Evolutionary conservation across 2,888 invertebrate genomes (phyloP).

Genomic region (Cephus runcator): DNA sequence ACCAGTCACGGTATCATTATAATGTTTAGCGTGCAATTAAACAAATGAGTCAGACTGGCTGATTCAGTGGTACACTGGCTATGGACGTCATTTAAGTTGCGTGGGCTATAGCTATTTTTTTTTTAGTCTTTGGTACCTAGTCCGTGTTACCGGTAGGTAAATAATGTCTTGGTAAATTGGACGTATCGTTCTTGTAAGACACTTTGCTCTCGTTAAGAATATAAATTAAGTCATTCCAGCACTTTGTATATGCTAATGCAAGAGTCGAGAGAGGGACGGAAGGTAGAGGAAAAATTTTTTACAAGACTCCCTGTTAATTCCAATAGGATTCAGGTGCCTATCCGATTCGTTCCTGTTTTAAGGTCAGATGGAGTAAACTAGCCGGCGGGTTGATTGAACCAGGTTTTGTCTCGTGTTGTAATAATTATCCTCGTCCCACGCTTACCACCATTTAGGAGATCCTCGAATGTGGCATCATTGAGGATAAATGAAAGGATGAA

Average conservation of each 20-base stretch:
- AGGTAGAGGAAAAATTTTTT: neutral
- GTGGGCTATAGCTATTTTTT: neutral
- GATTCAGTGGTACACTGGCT: neutral
- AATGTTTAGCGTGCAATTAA: slow-evolving; percentile 35
- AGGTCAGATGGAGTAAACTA: neutral
- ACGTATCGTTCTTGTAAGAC: neutral
- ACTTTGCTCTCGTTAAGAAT: slow-evolving; percentile 35
- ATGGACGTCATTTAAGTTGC: neutral
- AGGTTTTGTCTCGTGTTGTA: neutral
- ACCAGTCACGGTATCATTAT: neutral
- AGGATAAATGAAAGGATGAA: neutral
- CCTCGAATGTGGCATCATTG: too few relatives aligned
- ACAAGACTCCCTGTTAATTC: neutral
- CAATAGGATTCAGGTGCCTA: neutral
- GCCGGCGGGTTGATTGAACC: neutral
- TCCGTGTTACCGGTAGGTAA: neutral
- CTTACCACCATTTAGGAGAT: neutral
- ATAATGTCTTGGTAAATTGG: neutral
- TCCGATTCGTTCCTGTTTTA: neutral
- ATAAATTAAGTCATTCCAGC: slow-evolving; percentile 39
- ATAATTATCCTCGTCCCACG: neutral
- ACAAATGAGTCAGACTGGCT: slow-evolving; percentile 29
- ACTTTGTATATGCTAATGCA: slow-evolving; percentile 21
- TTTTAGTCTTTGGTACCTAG: neutral
- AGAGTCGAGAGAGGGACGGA: neutral